These are phyloP conservation scores for Megastigmus dorsalis DNA, from an alignment of 2,888 invertebrate species.

Conservation along the genomic window DNA sequence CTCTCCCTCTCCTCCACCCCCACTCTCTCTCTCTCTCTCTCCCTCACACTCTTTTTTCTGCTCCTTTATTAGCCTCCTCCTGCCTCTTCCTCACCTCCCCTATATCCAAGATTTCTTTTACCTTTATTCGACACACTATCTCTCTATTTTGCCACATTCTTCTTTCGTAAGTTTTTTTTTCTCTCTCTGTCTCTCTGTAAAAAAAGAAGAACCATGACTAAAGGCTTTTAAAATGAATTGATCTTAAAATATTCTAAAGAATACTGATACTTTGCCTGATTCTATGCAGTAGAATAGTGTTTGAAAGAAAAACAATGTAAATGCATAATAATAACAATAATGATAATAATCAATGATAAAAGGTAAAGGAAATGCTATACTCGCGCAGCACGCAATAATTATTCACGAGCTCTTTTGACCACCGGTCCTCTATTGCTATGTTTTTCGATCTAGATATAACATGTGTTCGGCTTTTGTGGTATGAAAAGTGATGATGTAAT, in stretches of 20 bases:
- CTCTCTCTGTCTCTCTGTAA: background rate
- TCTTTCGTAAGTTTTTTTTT: background rate
- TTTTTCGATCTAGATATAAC: constrained; percentile 22
- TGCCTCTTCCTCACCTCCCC: background rate
- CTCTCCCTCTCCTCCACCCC: too few species aligned
- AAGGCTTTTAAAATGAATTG: constrained; percentile 23
- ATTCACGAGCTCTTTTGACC: constrained; percentile 47
- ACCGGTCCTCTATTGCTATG: constrained; percentile 30
- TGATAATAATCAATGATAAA: background rate
- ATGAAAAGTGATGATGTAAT: constrained; percentile 12
- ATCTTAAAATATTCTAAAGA: constrained; percentile 30
- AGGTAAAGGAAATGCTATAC: constrained; percentile 11
- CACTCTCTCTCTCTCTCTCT: too few species aligned
- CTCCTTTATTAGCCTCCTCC: constrained; percentile 1
- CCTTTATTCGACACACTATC: background rate
- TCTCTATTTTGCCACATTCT: constrained; percentile 15
- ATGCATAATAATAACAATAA: too few species aligned
- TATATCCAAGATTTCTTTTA: background rate
- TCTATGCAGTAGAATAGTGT: constrained; percentile 35
- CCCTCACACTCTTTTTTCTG: too few species aligned
- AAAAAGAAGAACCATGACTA: background rate
- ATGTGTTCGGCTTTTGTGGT: constrained; percentile 34
- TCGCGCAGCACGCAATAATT: constrained; percentile 49
- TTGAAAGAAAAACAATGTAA: constrained; percentile 5
- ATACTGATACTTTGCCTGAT: constrained; percentile 28